Conservation (phyloP, 1,140 invertebrate genomes). For the Drosophila sp. region DNA sequence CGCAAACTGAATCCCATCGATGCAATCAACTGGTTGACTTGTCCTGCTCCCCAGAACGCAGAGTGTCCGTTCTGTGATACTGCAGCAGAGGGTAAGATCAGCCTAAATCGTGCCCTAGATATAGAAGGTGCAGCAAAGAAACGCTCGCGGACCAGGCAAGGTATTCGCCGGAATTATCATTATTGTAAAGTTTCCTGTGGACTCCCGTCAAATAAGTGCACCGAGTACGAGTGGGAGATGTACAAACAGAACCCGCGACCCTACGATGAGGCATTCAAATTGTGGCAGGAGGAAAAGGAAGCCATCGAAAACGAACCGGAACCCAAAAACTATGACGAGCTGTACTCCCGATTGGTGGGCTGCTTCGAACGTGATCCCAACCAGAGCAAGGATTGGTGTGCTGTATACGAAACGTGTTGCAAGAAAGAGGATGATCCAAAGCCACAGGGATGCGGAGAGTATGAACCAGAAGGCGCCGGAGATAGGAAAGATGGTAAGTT, state of each 20-base stretch:
- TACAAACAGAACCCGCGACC: conserved; percentile 23
- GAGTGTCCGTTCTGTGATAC: conserved; percentile 28
- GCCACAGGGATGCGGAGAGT: conserved; percentile 25
- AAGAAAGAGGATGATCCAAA: conserved; percentile 9
- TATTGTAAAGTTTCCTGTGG: conserved; percentile 39
- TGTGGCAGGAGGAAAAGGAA: background rate
- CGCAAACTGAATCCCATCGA: conserved; percentile 20
- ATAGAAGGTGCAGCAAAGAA: conserved; percentile 26
- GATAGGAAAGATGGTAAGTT: conserved; percentile 28
- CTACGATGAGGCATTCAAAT: conserved; percentile 13
- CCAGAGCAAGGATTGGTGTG: conserved; percentile 1
- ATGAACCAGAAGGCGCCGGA: background rate
- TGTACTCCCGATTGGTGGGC: conserved; percentile 37
- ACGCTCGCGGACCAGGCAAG: background rate
- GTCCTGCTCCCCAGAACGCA: background rate
- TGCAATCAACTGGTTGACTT: conserved; percentile 21
- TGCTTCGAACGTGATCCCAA: conserved; percentile 39
- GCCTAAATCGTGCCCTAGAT: background rate
- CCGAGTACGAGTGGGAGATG: conserved; percentile 37
- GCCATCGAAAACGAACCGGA: conserved; percentile 7
- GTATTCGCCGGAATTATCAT: conserved; percentile 7
- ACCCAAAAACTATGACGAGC: conserved; percentile 59
- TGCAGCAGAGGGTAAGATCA: background rate
- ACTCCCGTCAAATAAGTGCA: conserved; percentile 43
- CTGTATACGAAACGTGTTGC: conserved; percentile 38